Evolutionary conservation across 2,888 invertebrate species (phyloP).

Genomic region (Platycheirus albimanus): DNA sequence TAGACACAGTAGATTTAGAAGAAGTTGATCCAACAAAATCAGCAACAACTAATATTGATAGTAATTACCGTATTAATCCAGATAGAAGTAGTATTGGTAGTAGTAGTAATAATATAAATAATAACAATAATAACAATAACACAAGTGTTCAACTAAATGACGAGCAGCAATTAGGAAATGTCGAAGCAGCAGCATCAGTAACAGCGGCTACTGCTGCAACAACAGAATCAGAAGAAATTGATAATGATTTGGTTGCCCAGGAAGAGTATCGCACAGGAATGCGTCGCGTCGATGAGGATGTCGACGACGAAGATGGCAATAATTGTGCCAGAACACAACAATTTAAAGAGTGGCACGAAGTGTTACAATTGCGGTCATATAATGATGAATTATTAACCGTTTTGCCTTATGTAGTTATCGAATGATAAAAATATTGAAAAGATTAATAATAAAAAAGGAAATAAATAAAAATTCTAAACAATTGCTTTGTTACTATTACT

Average conservation of each 20-base stretch:
- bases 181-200: conserved; percentile 1
- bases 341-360: conserved; percentile 97
- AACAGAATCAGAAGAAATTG: not conserved
- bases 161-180: not conserved
- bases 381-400: conserved; percentile 93
- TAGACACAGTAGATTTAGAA: conserved; percentile 14
- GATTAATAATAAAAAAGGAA: not conserved
- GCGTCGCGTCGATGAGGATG: conserved; percentile 76
- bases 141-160: conserved; percentile 31
- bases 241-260: conserved; percentile 49
- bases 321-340: conserved; percentile 77
- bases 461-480: conserved; percentile 20
- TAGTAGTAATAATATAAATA: conserved; percentile 25
- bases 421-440: conserved; percentile 84
- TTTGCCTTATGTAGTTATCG: conserved; percentile 98
- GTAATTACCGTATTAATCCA: conserved; percentile 33
- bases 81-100: conserved; percentile 45
- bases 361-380: conserved; percentile 88
- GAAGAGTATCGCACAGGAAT: conserved; percentile 78
- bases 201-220: not conserved
- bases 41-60: conserved; percentile 18
- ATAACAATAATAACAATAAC: conserved; percentile 45
- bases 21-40: not conserved
- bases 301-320: conserved; percentile 75
- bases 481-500: conserved; percentile 55